Conservation (phyloP, 1,140 invertebrate species). For the Caenorhabditis brenneri region DNA sequence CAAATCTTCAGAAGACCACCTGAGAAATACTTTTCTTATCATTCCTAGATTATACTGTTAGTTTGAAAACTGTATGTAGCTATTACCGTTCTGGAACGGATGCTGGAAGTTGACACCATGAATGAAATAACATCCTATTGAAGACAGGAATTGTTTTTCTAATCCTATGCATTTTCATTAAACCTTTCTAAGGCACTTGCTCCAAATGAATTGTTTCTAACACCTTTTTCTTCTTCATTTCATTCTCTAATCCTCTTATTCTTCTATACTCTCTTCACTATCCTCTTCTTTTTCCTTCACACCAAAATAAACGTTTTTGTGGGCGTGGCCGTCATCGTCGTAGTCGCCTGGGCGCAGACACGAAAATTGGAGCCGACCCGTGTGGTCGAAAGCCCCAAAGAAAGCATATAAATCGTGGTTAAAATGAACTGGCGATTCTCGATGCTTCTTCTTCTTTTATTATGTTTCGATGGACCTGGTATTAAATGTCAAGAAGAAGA, state of each 20-base stretch:
- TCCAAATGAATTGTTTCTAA: not conserved
- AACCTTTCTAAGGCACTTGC: not conserved
- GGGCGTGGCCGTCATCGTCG: conserved; percentile 5
- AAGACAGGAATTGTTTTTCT: too few relatives aligned
- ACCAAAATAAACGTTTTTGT: conserved; percentile 39
- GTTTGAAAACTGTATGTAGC: too few relatives aligned
- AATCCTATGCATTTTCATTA: not conserved
- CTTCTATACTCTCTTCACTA: not conserved
- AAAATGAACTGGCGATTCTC: conserved; percentile 28
- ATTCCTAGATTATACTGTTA: too few relatives aligned
- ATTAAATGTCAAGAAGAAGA: not conserved
- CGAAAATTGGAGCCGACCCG: conserved; percentile 19
- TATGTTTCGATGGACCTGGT: conserved; percentile 35
- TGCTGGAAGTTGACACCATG: too few relatives aligned
- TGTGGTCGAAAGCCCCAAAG: not conserved
- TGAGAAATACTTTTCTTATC: too few relatives aligned
- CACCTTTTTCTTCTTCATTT: not conserved
- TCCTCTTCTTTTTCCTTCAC: not conserved
- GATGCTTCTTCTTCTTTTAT: conserved; percentile 24
- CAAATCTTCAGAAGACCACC: not conserved
- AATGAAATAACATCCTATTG: too few relatives aligned
- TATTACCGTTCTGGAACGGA: too few relatives aligned
- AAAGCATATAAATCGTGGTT: not conserved
- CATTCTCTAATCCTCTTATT: not conserved
- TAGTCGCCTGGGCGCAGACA: not conserved